A percentile compares a stretch with the other conserved stretches of the same genome.
Evolutionary conservation across 2,113 vertebrate genomes (phyloP).

Genomic region (Rhombomys opimus): DNA sequence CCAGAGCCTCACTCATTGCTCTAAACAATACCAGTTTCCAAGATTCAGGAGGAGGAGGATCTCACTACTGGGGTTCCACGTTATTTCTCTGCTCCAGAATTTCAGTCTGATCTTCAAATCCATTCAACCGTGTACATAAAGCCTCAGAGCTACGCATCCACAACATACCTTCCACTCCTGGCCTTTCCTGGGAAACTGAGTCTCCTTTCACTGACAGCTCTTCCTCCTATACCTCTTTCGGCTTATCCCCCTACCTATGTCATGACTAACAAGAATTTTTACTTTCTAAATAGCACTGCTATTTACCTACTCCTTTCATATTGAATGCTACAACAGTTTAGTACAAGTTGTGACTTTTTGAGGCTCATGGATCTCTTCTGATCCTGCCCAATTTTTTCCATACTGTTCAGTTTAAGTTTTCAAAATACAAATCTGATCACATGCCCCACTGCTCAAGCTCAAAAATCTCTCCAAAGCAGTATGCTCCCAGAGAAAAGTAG

Average conservation of each 20-base stretch:
- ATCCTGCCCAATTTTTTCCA: not conserved
- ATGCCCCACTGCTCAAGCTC: not conserved
- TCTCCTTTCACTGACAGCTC: not conserved
- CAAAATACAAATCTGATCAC: constrained; percentile 24
- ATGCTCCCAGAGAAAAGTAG: not conserved
- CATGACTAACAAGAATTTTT: not conserved
- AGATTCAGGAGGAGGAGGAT: not conserved
- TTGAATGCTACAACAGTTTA: not conserved
- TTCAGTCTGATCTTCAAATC: constrained; percentile 17
- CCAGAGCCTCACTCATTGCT: not conserved
- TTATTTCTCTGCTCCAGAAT: constrained; percentile 1
- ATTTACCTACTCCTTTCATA: not conserved
- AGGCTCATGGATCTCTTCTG: not conserved
- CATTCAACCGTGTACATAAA: not conserved
- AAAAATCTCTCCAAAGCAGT: not conserved
- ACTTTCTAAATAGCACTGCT: not conserved
- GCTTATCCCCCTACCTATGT: not conserved
- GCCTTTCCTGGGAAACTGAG: not conserved
- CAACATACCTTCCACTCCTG: not conserved
- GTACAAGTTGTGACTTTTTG: not conserved
- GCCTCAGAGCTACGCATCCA: not conserved
- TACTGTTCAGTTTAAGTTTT: not conserved
- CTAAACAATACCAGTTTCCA: not conserved
- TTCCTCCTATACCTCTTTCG: not conserved
- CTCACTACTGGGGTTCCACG: not conserved